Conservation (phyloP, 2,797 vertebrate species). For the Diplodus sargus region DNA sequence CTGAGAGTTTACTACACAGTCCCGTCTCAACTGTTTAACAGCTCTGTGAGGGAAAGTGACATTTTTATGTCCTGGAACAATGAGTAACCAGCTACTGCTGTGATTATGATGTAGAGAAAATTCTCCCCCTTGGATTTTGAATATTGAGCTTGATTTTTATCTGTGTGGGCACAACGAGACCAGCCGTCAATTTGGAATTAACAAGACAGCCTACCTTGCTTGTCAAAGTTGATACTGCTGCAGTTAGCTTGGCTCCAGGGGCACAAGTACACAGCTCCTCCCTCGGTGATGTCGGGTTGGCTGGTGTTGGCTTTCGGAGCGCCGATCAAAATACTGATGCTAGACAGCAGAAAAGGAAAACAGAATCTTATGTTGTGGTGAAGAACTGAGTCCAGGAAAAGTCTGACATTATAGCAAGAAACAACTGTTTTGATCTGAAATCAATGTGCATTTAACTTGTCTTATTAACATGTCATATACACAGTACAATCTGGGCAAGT, state of each 20-base stretch:
- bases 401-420: background rate
- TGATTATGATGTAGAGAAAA: slow-evolving; percentile 37
- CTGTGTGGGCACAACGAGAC: background rate
- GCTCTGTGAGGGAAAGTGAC: slow-evolving; percentile 30
- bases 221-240: slow-evolving; percentile 87
- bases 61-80: slow-evolving; percentile 56
- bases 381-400: background rate
- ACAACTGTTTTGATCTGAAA: background rate
- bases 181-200: slow-evolving; percentile 16
- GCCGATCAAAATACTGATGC: slow-evolving; percentile 89
- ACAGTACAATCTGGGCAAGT: background rate
- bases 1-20: slow-evolving; percentile 39
- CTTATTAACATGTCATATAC: background rate
- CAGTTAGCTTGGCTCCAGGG: slow-evolving; percentile 85
- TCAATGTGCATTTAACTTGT: background rate
- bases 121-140: slow-evolving; percentile 9
- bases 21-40: slow-evolving; percentile 39
- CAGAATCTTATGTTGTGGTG: slow-evolving; percentile 2
- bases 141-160: slow-evolving; percentile 17
- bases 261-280: slow-evolving; percentile 91
- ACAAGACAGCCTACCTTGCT: slow-evolving; percentile 82
- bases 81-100: slow-evolving; percentile 24
- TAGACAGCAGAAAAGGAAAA: slow-evolving; percentile 56
- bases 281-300: slow-evolving; percentile 87
- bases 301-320: slow-evolving; percentile 93